Conservation (phyloP, 2,888 invertebrate genomes). For the Drosophila infuscata region DNA sequence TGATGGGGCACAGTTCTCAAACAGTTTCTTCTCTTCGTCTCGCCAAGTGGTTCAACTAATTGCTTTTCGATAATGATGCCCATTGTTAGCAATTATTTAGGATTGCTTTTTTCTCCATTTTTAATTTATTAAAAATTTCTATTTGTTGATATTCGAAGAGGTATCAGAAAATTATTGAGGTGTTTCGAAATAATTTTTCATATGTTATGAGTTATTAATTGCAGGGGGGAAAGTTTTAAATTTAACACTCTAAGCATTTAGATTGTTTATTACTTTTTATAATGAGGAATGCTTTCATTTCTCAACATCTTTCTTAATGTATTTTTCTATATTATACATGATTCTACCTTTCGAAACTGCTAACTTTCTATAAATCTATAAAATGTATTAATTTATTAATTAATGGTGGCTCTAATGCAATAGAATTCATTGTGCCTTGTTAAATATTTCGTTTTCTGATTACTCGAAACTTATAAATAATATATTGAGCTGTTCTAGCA, state of each 20-base stretch:
- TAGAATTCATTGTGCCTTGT: background rate
- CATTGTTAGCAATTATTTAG: constrained; percentile 49
- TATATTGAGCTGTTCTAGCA: background rate
- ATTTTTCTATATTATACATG: background rate
- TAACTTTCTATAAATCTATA: background rate
- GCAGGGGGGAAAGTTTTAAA: background rate
- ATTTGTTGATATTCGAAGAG: background rate
- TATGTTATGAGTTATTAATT: constrained; percentile 3
- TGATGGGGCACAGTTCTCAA: constrained; percentile 43
- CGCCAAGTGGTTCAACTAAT: constrained; percentile 43
- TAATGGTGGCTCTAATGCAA: background rate
- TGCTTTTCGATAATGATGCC: constrained; percentile 47
- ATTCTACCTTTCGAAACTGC: background rate
- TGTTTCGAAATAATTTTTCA: constrained; percentile 2
- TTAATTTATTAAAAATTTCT: constrained; percentile 11
- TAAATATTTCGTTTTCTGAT: background rate
- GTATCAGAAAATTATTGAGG: background rate
- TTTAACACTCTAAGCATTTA: background rate
- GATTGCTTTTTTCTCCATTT: constrained; percentile 1
- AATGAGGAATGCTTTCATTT: background rate
- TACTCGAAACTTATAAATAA: background rate
- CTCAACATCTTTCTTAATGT: background rate
- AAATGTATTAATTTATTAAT: background rate
- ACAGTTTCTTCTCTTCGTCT: constrained; percentile 26
- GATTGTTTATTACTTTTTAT: background rate